phyloP scores from a whole-genome alignment of 1,140 invertebrate species.

The Nasonia longicornis region DNA sequence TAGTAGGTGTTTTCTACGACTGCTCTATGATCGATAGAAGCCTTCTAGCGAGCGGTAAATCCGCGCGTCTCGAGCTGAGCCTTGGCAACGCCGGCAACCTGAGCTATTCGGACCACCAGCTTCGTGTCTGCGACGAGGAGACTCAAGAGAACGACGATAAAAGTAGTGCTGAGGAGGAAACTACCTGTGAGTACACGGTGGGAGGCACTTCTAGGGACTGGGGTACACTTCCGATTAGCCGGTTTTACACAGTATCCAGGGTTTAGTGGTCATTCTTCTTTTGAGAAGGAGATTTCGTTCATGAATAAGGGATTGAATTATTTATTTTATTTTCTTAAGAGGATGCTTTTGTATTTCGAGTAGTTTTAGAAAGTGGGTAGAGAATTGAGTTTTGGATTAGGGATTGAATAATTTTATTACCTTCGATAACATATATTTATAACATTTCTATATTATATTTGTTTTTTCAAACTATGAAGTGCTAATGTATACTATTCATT shows the following conservation, averaged over 20 bases:
- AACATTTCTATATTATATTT: no score
- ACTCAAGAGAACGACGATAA: background rate
- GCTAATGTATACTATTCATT: background rate
- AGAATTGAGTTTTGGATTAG: no score
- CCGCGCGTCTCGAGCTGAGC: slow-evolving; percentile 64
- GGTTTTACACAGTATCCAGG: no score
- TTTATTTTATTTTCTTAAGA: no score
- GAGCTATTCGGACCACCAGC: slow-evolving; percentile 53
- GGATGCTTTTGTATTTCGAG: no score
- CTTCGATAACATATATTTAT: no score
- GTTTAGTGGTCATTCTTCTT: no score
- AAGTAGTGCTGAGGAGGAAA: background rate
- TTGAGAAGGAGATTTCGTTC: no score
- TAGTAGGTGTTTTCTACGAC: slow-evolving; percentile 62
- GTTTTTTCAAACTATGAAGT: no score
- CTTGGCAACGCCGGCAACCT: slow-evolving; percentile 64
- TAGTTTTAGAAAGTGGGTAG: no score
- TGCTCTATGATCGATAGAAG: slow-evolving; percentile 64
- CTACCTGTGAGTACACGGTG: background rate
- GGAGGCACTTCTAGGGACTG: background rate
- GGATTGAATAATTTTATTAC: no score
- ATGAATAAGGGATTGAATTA: no score
- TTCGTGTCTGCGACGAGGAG: slow-evolving; percentile 41
- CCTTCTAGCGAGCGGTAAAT: slow-evolving; percentile 55
- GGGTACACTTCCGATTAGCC: background rate